These are phyloP conservation scores for Herpailurus yagouaroundi DNA, from an alignment of 2,113 vertebrate species.

Conservation along the genomic window DNA sequence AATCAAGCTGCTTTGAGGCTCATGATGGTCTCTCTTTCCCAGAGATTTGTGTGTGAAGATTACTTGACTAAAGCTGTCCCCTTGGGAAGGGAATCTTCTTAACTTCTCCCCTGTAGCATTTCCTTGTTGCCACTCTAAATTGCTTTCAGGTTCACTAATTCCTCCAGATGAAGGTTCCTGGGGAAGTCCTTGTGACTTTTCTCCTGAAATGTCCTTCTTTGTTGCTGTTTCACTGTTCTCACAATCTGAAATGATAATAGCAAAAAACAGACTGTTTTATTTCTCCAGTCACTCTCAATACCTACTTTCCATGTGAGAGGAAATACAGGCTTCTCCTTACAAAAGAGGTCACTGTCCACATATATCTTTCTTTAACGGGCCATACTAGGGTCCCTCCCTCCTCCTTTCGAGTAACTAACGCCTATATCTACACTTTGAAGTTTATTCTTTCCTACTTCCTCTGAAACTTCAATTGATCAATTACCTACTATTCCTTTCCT, in stretches of 20 bases:
- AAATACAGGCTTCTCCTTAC: background rate
- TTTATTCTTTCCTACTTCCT: background rate
- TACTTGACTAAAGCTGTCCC: slow-evolving; percentile 48
- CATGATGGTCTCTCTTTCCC: slow-evolving; percentile 42
- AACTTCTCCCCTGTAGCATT: background rate
- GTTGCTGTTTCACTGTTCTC: slow-evolving; percentile 23
- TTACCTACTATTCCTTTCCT: background rate
- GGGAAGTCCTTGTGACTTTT: slow-evolving; percentile 17
- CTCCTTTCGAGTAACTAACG: background rate
- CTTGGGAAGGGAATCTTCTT: slow-evolving; percentile 22
- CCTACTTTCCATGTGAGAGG: background rate
- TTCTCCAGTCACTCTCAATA: slow-evolving; percentile 16
- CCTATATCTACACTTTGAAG: background rate
- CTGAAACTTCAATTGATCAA: background rate
- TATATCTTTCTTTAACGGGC: background rate
- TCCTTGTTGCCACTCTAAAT: slow-evolving; percentile 61
- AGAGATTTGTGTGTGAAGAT: slow-evolving; percentile 72
- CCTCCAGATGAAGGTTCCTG: slow-evolving; percentile 56
- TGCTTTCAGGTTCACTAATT: slow-evolving; percentile 39
- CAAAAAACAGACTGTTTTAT: slow-evolving; percentile 35
- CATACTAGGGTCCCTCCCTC: background rate
- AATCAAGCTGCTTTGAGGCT: slow-evolving; percentile 57
- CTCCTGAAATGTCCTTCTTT: slow-evolving; percentile 41
- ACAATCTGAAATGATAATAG: slow-evolving; percentile 67
- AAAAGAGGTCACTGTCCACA: background rate